These are phyloP conservation scores for Bucco capensis DNA, from an alignment of 2,113 vertebrate species.

Conservation along the genomic window DNA sequence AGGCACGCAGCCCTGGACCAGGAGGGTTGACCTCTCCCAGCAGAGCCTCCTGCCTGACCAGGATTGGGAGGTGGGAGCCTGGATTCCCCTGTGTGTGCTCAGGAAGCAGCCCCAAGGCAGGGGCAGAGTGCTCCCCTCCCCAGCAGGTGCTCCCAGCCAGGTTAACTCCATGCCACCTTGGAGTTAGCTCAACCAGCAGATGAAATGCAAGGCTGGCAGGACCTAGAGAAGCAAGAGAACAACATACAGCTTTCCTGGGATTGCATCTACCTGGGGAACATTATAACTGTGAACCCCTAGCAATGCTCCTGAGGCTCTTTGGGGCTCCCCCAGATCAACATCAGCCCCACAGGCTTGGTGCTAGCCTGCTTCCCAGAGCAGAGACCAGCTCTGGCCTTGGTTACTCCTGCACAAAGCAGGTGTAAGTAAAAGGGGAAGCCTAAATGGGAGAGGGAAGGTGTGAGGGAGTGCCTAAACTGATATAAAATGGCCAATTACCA, in stretches of 20 bases:
- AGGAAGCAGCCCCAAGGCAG: not conserved
- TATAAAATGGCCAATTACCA: not conserved
- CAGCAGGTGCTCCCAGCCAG: not conserved
- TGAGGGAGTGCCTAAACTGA: not conserved
- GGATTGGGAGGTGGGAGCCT: not conserved
- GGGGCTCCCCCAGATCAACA: too few relatives aligned
- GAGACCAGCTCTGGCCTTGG: not conserved
- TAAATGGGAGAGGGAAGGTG: rapidly evolving
- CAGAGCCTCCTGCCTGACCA: not conserved
- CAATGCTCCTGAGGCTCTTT: rapidly evolving
- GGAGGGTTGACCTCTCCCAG: not conserved
- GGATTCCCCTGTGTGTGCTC: rapidly evolving
- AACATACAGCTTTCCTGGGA: not conserved
- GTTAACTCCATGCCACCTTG: not conserved
- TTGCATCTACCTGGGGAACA: not conserved
- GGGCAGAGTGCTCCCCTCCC: not conserved
- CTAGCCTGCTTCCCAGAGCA: not conserved
- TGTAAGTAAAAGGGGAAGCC: not conserved
- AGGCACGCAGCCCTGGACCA: not conserved
- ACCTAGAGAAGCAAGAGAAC: not conserved
- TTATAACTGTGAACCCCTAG: not conserved
- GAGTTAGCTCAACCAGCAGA: not conserved
- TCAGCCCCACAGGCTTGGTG: not conserved
- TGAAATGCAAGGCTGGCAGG: not conserved
- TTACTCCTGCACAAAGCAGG: not conserved